Conservation (phyloP, 2,888 invertebrate species). For the Tenodera sinensis region DNA sequence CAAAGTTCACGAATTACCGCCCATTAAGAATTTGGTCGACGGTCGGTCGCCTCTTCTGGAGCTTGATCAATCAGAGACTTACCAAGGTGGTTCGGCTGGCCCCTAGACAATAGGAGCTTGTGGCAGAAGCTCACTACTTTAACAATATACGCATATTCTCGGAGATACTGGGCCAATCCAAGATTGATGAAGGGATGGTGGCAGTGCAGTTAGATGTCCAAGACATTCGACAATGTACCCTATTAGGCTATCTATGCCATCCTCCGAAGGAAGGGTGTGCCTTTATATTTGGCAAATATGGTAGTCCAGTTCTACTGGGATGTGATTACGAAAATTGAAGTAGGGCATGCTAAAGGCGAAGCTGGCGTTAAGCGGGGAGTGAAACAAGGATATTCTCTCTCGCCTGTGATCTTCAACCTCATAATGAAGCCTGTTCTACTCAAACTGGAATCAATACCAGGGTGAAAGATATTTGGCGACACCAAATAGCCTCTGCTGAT, state of each 20-base stretch:
- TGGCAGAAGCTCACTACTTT: too few relatives aligned
- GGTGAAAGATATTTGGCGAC: background rate
- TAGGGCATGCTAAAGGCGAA: background rate
- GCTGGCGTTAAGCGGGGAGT: constrained; percentile 14
- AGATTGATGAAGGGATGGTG: constrained; percentile 24
- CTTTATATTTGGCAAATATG: constrained; percentile 15
- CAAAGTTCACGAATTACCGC: too few relatives aligned
- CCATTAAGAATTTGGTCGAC: too few relatives aligned
- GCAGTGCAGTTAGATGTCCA: constrained; percentile 31
- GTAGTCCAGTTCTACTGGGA: background rate
- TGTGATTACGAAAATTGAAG: background rate
- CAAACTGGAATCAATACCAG: constrained; percentile 6
- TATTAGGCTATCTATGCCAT: constrained; percentile 25
- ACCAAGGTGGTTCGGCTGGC: too few relatives aligned
- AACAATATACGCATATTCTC: too few relatives aligned
- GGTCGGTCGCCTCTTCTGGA: too few relatives aligned
- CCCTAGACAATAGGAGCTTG: too few relatives aligned
- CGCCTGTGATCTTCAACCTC: too few relatives aligned
- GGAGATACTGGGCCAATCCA: constrained; percentile 3
- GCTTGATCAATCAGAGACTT: too few relatives aligned
- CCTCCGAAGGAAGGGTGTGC: background rate
- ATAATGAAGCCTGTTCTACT: constrained; percentile 25
- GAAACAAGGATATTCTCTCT: constrained; percentile 31
- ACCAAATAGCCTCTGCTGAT: constrained; percentile 29
- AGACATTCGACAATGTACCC: constrained; percentile 36